phyloP scores from a whole-genome alignment of 2,113 vertebrate genomes.

The Microcebus murinus region DNA sequence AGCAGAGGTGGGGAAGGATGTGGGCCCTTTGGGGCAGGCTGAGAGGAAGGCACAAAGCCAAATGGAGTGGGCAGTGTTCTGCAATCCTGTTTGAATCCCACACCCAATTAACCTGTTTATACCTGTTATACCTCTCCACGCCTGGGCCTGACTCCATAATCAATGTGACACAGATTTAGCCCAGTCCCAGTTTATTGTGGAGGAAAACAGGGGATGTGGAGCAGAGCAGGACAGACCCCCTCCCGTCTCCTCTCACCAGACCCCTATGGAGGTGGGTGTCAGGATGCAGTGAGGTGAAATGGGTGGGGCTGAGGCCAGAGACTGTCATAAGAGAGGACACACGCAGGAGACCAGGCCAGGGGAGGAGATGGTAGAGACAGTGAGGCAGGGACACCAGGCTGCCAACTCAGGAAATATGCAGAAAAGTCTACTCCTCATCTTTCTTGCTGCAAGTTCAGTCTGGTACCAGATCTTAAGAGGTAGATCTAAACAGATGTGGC shows the following conservation, averaged over 20 bases:
- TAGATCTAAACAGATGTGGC: background rate
- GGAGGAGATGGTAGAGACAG: background rate
- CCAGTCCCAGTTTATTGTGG: slow-evolving; percentile 50
- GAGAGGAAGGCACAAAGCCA: background rate
- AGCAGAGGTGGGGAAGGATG: background rate
- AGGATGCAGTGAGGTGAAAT: background rate
- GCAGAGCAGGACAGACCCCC: background rate
- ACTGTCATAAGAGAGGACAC: background rate
- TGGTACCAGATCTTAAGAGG: background rate
- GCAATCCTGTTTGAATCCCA: background rate
- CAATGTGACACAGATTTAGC: background rate
- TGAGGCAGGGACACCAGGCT: background rate
- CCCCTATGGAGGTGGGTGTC: background rate
- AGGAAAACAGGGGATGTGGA: background rate
- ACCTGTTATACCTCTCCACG: slow-evolving; percentile 11
- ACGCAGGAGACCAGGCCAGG: background rate
- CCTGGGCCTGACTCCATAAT: background rate
- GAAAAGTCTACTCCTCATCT: background rate
- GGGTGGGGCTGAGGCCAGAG: background rate
- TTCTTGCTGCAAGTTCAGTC: background rate
- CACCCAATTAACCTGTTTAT: background rate
- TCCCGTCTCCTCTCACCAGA: background rate
- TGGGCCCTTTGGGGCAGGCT: background rate
- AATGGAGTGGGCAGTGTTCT: background rate
- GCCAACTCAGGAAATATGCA: background rate